Evolutionary conservation across 2,797 vertebrate species (phyloP).

Genomic region (Cryptoprocta ferox): DNA sequence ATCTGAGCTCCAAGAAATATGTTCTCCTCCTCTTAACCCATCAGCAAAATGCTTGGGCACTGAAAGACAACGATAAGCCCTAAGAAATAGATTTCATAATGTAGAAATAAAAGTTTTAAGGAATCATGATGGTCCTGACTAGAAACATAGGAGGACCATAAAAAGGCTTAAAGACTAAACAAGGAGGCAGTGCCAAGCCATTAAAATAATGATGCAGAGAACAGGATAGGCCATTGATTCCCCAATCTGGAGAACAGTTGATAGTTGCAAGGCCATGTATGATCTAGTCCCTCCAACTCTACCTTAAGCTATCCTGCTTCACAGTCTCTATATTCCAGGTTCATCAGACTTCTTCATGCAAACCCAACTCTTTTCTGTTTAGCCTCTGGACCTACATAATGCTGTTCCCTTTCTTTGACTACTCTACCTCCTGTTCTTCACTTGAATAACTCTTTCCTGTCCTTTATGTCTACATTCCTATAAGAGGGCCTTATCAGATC

Average conservation of each 20-base stretch:
- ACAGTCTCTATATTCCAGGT: background rate
- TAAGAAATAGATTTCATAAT: background rate
- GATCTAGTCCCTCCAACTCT: background rate
- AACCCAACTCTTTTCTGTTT: background rate
- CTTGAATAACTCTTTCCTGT: background rate
- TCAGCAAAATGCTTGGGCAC: background rate
- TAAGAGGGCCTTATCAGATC: background rate
- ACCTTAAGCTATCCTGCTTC: too few relatives aligned
- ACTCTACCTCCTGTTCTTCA: background rate
- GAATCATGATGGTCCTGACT: background rate
- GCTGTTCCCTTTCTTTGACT: background rate
- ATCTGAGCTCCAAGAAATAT: background rate
- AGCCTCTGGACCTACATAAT: background rate
- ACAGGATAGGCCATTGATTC: background rate
- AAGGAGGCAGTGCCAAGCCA: background rate
- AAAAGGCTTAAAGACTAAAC: background rate
- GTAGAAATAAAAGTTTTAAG: background rate
- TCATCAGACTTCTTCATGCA: background rate
- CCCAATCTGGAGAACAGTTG: background rate
- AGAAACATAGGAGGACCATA: background rate
- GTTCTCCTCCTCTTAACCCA: background rate
- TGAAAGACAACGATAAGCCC: background rate
- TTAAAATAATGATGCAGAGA: background rate
- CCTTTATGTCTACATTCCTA: background rate
- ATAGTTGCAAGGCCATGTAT: fast-evolving